These are phyloP conservation scores for Epinotia bilunana DNA, from an alignment of 2,888 invertebrate genomes.

Conservation along the genomic window DNA sequence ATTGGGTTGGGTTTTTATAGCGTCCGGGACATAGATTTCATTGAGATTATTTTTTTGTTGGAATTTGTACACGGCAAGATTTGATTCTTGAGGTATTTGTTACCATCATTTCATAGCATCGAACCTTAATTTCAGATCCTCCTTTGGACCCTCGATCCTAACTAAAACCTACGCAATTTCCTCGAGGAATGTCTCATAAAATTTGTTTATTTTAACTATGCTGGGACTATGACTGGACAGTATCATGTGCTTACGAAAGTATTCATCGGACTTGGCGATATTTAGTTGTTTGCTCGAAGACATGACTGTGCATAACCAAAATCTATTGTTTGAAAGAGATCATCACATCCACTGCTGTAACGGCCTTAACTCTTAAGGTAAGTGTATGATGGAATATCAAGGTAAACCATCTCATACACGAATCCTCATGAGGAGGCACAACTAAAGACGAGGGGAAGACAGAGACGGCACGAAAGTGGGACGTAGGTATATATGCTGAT, in stretches of 20 bases:
- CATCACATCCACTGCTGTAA: neutral
- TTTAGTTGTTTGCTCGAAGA: neutral
- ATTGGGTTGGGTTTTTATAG: neutral
- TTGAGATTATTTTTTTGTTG: neutral
- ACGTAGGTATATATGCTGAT: too few species aligned
- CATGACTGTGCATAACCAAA: neutral
- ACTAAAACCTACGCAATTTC: neutral
- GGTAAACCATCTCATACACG: too few species aligned
- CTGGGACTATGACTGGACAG: too few species aligned
- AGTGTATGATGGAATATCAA: neutral
- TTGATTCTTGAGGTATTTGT: too few species aligned
- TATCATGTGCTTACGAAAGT: too few species aligned
- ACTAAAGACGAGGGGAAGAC: too few species aligned
- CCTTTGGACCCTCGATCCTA: neutral
- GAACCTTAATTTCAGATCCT: neutral
- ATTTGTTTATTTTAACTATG: too few species aligned
- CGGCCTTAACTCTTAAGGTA: neutral
- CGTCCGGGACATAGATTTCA: conserved; percentile 12
- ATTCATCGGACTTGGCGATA: neutral
- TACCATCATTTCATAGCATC: too few species aligned
- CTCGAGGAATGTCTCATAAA: neutral
- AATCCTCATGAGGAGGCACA: too few species aligned
- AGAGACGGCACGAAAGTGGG: too few species aligned
- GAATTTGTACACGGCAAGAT: neutral
- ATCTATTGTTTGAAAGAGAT: neutral